These are phyloP conservation scores for Barnardius zonarius DNA, from an alignment of 2,113 vertebrate species.

Conservation along the genomic window DNA sequence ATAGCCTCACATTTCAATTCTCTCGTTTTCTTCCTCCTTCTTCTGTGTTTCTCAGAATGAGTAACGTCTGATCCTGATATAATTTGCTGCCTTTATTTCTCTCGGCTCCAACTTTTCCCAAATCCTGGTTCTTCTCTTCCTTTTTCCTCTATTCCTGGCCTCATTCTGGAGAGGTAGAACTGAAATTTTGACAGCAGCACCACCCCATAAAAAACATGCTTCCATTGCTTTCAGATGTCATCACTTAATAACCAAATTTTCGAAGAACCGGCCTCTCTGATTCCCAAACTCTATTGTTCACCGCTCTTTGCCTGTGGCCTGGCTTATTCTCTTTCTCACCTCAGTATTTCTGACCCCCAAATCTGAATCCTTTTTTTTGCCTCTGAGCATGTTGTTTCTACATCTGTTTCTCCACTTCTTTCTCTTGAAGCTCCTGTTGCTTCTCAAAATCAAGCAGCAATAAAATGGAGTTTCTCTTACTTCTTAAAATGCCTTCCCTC, in stretches of 20 bases:
- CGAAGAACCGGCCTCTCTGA: background rate
- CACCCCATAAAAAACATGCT: background rate
- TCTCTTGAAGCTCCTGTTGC: background rate
- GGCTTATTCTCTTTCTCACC: background rate
- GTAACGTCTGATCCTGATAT: background rate
- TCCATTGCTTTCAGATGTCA: background rate
- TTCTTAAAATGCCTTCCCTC: background rate
- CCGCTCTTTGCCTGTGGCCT: background rate
- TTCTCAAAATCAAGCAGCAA: background rate
- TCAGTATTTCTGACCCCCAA: background rate
- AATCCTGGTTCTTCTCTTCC: background rate
- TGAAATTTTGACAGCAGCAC: background rate
- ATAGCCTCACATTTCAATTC: background rate
- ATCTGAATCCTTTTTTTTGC: background rate
- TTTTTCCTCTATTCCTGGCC: background rate
- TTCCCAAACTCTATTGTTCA: background rate
- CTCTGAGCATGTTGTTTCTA: background rate
- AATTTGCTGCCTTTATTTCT: background rate
- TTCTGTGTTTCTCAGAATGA: background rate
- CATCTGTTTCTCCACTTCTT: background rate
- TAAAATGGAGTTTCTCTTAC: background rate
- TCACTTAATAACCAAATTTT: background rate
- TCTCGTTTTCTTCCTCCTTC: background rate
- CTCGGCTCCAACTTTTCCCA: rapidly evolving
- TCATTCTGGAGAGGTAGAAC: background rate